These are phyloP conservation scores for Leptodirus hochenwartii DNA, from an alignment of 2,888 invertebrate genomes.

Conservation along the genomic window DNA sequence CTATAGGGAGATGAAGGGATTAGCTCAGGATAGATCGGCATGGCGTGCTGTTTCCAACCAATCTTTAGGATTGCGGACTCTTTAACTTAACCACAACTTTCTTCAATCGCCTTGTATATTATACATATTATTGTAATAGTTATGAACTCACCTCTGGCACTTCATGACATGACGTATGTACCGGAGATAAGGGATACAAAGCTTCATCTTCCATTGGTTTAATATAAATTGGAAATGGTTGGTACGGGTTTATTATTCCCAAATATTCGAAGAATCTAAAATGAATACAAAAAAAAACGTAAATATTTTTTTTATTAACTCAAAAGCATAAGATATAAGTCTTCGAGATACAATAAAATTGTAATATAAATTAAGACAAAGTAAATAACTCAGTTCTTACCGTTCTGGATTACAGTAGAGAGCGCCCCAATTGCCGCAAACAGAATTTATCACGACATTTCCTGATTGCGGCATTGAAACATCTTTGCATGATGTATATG, in stretches of 20 bases:
- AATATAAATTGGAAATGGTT: constrained; percentile 47
- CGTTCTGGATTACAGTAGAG: constrained; percentile 43
- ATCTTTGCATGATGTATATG: constrained; percentile 61
- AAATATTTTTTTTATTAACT: neutral
- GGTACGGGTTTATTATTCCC: constrained; percentile 33
- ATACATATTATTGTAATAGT: too few relatives aligned
- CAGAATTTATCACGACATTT: constrained; percentile 52
- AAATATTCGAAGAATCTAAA: constrained; percentile 46
- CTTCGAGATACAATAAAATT: constrained; percentile 2
- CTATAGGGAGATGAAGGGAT: too few relatives aligned
- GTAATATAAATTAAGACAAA: too few relatives aligned
- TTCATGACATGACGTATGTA: too few relatives aligned
- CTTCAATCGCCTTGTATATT: too few relatives aligned
- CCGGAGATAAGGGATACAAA: too few relatives aligned
- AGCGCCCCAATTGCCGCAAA: constrained; percentile 49
- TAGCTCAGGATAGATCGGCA: too few relatives aligned
- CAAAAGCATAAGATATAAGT: neutral
- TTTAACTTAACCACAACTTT: too few relatives aligned
- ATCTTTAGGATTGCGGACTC: too few relatives aligned
- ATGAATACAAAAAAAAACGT: constrained; percentile 10
- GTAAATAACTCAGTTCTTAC: constrained; percentile 18
- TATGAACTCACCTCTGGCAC: too few relatives aligned
- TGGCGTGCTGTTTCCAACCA: too few relatives aligned
- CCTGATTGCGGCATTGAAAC: constrained; percentile 64
- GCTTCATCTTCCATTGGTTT: constrained; percentile 23